Base-by-base conservation (phyloP, 2,888 invertebrate species). In the Crepidodera aurea region DNA sequence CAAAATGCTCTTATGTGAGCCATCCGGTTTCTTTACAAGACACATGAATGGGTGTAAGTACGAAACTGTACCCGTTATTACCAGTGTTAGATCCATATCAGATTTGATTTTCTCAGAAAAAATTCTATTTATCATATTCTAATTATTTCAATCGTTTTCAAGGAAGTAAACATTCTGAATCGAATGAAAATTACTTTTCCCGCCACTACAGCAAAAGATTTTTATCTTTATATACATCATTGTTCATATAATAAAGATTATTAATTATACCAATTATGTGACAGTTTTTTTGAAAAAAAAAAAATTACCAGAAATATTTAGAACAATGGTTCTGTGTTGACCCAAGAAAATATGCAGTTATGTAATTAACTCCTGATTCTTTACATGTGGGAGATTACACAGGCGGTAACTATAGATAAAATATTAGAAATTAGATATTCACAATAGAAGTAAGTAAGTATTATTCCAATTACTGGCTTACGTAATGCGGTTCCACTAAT, bases 321-420 rank as follows among this genome's bases (percentile, higher is more conserved):
- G 48, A 48, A 48, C 48, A 48, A 48, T 48, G 16, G 27, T 48
- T 48, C 22, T 48, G 8, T 29, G 27, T 29, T n/a, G 29, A 27
- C 19, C 27, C 8, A 27, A 27, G 29, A 29, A 29, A 46, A 46
- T 25, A 13, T n/a, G 46, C 48, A 19, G 27, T 19, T 48, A 48
- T 18, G 40, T 48, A 15, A 48, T 42, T 12, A 19, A 10, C 42
- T 39, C 10, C 16, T 12, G 12, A 39, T 39, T 39, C 39, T 12
- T 39, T 39, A 39, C 12, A 19, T 42, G 42, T 42, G 42, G 42
- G 42, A 42, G 42, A 42, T 44, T 44, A n/a, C 44, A 10, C 1
- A 12, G 22, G 29, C 13, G 48, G 7, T 15, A 15, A 37, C 37
- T 37, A 37, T 6, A 13, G 37, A 32, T 7, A 34, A 34, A 34